Base-by-base conservation (phyloP, 2,888 invertebrate species). In the Hoplodrina ambigua region DNA sequence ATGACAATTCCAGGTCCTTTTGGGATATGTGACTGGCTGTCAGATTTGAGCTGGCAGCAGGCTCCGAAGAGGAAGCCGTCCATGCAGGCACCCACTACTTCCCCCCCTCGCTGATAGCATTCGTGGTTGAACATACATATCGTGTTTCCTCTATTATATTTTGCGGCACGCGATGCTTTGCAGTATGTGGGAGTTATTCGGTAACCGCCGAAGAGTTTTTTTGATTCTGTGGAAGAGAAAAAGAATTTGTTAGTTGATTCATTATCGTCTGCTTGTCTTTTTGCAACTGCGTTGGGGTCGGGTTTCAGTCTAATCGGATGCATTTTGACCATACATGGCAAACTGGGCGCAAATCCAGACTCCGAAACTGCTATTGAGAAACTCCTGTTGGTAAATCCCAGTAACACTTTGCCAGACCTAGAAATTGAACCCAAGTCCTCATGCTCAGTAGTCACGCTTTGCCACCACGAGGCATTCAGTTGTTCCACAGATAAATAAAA, bases 41-140 rank as follows among this genome's bases (percentile, higher is more conserved):
- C 94, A 3, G 96, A 87, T 93, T 93, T 80, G 37, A 98, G 96
- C 86, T 98, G 97, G 88, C 99, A 99, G 91, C 99, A 99, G 0
- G 99, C 98, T 2, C 99, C 99, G 86, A 98, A 98, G n/a, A 98
- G 96, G 90, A 98, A 98, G 0, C 99, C 98, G 87, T 99, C 98
- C 97, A 98, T 98, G 88, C 99, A 99, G 0, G 98, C 97, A 0
- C 98, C 98, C 0, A 99, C 98, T 0, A 81, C 98, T 88, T 97
- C 97, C 0, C 99, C 99, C 0, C 97, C 97, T 76, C 98, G 96
- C 83, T 97, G 97, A 0, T 96, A 96, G 89, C 99, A 99, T 89
- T 99, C 98, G 87, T 98, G 98, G 93, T 99, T 98, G 96, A 99
- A 99, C 99, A 99, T 99, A 93, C 99, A 99, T 87, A 98, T 97